These are phyloP conservation scores for Coremacera marginata DNA, from an alignment of 2,888 invertebrate species.

Conservation along the genomic window DNA sequence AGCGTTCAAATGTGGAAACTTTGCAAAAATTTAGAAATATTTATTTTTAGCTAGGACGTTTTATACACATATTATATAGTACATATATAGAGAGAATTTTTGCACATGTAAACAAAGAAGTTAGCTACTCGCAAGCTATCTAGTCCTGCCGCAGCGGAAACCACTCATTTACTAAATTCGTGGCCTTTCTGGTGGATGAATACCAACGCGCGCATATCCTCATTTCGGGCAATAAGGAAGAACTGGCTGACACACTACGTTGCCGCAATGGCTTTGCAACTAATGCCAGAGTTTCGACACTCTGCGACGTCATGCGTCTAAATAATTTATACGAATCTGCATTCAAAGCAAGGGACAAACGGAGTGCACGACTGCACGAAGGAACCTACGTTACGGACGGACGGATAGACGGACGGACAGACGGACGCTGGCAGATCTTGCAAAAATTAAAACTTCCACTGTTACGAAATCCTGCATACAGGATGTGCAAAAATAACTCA, in stretches of 20 bases:
- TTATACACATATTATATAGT: too few relatives aligned
- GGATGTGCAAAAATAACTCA: constrained; percentile 53
- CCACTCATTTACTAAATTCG: constrained; percentile 65
- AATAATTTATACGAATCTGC: constrained; percentile 27
- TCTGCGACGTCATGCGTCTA: not conserved
- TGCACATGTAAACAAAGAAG: not conserved
- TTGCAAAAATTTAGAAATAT: too few relatives aligned
- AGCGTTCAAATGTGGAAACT: too few relatives aligned
- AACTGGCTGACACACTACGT: not conserved
- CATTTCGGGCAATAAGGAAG: constrained; percentile 17
- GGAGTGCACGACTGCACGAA: not conserved
- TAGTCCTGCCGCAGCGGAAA: constrained; percentile 55
- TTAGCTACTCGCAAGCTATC: not conserved
- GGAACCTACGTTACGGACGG: not conserved
- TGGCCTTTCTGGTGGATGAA: constrained; percentile 54
- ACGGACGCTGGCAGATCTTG: not conserved
- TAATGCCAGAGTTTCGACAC: not conserved
- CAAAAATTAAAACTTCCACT: constrained; percentile 23
- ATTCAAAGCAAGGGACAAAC: not conserved
- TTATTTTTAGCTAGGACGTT: too few relatives aligned
- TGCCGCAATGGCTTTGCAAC: not conserved
- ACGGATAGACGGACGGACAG: not conserved
- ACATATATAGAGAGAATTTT: too few relatives aligned
- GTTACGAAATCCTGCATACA: constrained; percentile 6
- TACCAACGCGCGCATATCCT: constrained; percentile 7